These are phyloP conservation scores for Gallinago solitaria DNA, from an alignment of 2,797 vertebrate species.

Conservation along the genomic window DNA sequence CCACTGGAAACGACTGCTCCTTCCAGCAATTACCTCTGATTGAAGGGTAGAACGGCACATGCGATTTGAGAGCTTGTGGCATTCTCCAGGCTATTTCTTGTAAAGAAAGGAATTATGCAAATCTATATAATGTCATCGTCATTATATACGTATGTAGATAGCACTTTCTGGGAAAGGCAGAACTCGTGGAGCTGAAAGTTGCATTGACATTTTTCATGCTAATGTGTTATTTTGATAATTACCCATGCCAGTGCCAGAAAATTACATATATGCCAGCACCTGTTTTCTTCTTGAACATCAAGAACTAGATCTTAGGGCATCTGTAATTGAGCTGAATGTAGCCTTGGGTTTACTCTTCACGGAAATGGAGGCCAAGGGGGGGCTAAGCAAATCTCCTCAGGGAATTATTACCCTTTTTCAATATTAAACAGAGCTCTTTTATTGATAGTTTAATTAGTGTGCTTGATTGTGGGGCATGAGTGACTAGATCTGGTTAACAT, in stretches of 20 bases:
- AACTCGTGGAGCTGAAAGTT: constrained; percentile 34
- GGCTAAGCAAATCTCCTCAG: background rate
- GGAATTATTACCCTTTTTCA: constrained; percentile 19
- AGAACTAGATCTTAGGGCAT: constrained; percentile 36
- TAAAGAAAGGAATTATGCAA: constrained; percentile 10
- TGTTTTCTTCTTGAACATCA: constrained; percentile 52
- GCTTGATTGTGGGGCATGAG: background rate
- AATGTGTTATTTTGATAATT: constrained; percentile 73
- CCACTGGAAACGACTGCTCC: fast-evolving
- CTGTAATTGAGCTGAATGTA: background rate
- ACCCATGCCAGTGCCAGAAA: constrained; percentile 25
- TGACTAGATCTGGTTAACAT: background rate
- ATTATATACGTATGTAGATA: background rate
- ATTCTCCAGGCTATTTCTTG: background rate
- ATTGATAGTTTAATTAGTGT: background rate
- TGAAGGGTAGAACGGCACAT: background rate
- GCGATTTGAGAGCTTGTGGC: background rate
- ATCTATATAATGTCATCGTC: background rate
- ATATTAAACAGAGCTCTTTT: background rate
- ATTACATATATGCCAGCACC: constrained; percentile 64
- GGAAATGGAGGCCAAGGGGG: background rate
- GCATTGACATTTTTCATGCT: constrained; percentile 69
- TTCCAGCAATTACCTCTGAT: background rate
- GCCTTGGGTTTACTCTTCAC: background rate
- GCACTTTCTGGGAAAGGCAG: constrained; percentile 34